Conservation (phyloP, 2,888 invertebrate species). For the Acleris literana region DNA sequence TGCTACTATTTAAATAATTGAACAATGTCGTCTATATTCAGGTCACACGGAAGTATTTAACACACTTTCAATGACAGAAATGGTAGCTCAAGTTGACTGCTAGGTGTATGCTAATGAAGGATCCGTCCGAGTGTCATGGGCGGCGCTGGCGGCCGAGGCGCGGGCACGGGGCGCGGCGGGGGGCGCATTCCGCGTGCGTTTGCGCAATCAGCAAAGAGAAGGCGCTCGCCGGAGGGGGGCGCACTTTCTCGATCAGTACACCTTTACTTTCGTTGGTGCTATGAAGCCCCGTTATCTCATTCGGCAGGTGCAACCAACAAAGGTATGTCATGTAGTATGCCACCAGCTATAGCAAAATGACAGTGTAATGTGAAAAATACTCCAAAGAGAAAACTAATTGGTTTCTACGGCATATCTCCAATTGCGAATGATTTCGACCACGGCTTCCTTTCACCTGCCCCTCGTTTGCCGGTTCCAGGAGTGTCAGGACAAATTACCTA, state of each 20-base stretch:
- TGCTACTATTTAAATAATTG: background rate
- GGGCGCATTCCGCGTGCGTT: conserved; percentile 59
- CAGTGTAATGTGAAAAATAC: background rate
- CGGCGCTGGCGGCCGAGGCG: conserved; percentile 41
- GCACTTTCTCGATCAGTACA: conserved; percentile 76
- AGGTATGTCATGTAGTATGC: conserved; percentile 10
- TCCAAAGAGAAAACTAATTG: no score
- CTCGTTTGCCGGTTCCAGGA: no score
- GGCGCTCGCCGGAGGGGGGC: conserved; percentile 56
- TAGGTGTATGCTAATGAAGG: conserved; percentile 57
- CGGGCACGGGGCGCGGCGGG: conserved; percentile 33
- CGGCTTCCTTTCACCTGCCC: no score
- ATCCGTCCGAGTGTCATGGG: conserved; percentile 53
- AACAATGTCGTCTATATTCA: conserved; percentile 19
- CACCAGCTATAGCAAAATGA: background rate
- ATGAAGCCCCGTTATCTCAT: conserved; percentile 76
- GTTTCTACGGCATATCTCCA: no score
- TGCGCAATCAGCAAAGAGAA: conserved; percentile 77
- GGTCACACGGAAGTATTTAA: conserved; percentile 32
- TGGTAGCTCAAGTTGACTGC: conserved; percentile 46
- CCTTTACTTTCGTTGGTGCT: conserved; percentile 80
- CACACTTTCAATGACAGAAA: conserved; percentile 48
- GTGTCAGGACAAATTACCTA: no score
- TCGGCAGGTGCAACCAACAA: conserved; percentile 73
- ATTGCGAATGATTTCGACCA: no score